Evolutionary conservation across 2,113 vertebrate species (phyloP).

Genomic region (Catagonus wagneri): DNA sequence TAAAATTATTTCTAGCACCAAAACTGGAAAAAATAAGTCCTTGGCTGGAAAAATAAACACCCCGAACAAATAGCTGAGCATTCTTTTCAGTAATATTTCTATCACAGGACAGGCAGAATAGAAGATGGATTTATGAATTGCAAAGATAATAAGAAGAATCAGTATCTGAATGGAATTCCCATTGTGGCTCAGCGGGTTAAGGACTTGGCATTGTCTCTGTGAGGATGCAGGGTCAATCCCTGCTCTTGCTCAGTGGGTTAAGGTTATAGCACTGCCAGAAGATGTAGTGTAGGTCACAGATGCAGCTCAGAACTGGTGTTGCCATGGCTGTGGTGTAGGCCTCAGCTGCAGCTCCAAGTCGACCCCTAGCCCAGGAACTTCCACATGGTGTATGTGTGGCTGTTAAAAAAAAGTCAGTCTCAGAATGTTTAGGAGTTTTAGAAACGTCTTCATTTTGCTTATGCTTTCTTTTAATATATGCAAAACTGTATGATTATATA

Average conservation of each 20-base stretch:
- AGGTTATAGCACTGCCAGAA: no score
- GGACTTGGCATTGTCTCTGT: no score
- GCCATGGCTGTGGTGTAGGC: no score
- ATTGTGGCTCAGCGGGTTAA: no score
- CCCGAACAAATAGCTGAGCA: neutral
- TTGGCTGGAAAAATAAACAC: neutral
- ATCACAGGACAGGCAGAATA: neutral
- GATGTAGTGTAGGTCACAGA: no score
- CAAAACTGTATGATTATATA: neutral
- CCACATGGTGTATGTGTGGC: no score
- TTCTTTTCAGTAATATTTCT: neutral
- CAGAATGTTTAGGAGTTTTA: neutral
- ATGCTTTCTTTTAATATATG: neutral
- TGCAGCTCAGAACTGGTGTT: no score
- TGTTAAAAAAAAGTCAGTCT: neutral
- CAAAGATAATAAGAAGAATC: neutral
- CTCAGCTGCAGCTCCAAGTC: no score
- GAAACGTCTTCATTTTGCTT: neutral
- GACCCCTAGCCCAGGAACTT: no score
- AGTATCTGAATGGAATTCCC: neutral
- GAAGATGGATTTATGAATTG: neutral
- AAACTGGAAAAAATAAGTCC: constrained; percentile 13
- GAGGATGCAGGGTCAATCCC: no score
- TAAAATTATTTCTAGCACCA: neutral
- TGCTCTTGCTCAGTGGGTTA: no score